Percentiles rank a stretch among this genome's conserved stretches.
Conservation (phyloP, 64 coral and sea anemone genomes). For the Montipora efflorescens region DNA sequence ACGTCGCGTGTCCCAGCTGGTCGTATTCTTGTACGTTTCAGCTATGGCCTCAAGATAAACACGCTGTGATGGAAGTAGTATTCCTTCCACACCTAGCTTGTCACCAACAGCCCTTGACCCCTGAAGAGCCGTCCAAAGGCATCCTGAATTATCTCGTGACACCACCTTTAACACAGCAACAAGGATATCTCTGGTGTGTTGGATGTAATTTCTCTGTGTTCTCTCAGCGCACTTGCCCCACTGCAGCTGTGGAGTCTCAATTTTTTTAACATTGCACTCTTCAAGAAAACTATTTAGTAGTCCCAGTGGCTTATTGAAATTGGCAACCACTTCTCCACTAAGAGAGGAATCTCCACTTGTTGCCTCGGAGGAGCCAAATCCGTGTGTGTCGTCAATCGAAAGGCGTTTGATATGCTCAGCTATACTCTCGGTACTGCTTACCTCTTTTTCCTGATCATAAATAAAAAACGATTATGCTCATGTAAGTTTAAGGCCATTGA, state of each 20-base stretch:
- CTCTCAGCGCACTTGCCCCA: slow-evolving; percentile 18
- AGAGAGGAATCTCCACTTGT: slow-evolving; percentile 37
- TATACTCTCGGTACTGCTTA: slow-evolving; percentile 3
- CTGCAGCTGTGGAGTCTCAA: background rate
- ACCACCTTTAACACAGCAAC: slow-evolving; percentile 15
- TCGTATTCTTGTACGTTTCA: slow-evolving; percentile 39
- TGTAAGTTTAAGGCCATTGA: no score
- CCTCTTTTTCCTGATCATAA: background rate
- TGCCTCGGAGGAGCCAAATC: slow-evolving; percentile 16
- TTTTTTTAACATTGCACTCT: slow-evolving; percentile 1
- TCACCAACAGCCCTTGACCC: slow-evolving; percentile 44
- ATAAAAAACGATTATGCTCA: background rate
- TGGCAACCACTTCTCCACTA: slow-evolving; percentile 34
- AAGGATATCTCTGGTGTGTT: slow-evolving; percentile 37
- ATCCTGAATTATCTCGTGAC: slow-evolving; percentile 20
- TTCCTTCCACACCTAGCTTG: slow-evolving; percentile 20
- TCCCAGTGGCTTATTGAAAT: background rate
- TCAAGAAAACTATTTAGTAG: slow-evolving; percentile 53
- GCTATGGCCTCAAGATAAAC: slow-evolving; percentile 45
- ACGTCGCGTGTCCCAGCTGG: slow-evolving; percentile 46
- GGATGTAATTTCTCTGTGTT: slow-evolving; percentile 31
- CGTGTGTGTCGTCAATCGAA: background rate
- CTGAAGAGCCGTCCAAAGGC: slow-evolving; percentile 56
- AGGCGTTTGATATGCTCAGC: background rate
- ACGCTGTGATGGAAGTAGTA: slow-evolving; percentile 15